A percentile compares a stretch with the other conserved stretches of the same genome.
These are phyloP conservation scores for Xestia xanthographa DNA, from an alignment of 2,888 invertebrate genomes.

Conservation along the genomic window DNA sequence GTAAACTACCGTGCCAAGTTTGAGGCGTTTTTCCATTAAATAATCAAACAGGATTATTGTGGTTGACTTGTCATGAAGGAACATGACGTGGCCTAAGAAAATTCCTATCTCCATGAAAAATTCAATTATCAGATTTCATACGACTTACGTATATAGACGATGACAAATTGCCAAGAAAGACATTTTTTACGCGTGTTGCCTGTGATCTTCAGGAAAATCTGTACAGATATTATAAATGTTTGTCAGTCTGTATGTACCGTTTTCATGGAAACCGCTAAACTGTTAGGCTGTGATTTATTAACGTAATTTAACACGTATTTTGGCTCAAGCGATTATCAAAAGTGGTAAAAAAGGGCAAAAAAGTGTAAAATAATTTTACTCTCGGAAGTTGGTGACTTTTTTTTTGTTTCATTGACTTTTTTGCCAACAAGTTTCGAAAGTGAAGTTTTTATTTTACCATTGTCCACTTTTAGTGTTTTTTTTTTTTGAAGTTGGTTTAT, in stretches of 20 bases:
- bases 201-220: neutral
- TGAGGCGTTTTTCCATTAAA: neutral
- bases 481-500: too few species aligned
- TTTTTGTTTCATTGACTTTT: too few species aligned
- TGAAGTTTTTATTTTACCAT: too few species aligned
- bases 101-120: constrained; percentile 5
- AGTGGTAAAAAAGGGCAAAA: neutral
- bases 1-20: neutral
- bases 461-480: too few species aligned
- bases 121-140: constrained; percentile 13
- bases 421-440: too few species aligned
- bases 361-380: too few species aligned
- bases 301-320: neutral
- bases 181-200: neutral
- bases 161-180: neutral
- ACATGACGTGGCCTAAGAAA: neutral
- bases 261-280: neutral
- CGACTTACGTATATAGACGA: neutral
- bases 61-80: neutral
- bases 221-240: neutral
- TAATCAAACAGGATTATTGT: neutral
- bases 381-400: too few species aligned
- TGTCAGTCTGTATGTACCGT: neutral
- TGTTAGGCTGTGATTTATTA: neutral
- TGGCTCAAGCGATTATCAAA: neutral